These are phyloP conservation scores for Spatulosminthurus flaviceps DNA, from an alignment of 2,888 invertebrate species.

Conservation along the genomic window DNA sequence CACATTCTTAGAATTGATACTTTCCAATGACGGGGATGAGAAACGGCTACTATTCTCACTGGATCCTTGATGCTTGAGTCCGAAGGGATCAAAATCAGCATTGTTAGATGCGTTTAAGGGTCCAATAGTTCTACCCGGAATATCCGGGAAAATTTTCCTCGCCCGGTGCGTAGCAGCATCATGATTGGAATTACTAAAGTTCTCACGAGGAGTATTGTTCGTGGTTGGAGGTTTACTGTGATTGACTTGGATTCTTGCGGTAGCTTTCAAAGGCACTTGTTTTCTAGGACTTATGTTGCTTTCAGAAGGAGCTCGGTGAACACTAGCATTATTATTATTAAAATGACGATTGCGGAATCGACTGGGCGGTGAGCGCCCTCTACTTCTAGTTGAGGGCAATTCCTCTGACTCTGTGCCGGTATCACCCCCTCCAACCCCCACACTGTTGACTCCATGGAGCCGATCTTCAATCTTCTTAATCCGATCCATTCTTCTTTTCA, in stretches of 20 bases:
- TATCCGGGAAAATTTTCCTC: slow-evolving; percentile 38
- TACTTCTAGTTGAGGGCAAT: background rate
- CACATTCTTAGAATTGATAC: slow-evolving; percentile 20
- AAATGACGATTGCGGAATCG: slow-evolving; percentile 11
- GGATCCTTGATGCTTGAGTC: background rate
- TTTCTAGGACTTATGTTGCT: slow-evolving; percentile 10
- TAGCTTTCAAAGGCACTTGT: slow-evolving; percentile 32
- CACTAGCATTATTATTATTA: background rate
- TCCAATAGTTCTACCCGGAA: slow-evolving; percentile 32
- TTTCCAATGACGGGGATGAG: slow-evolving; percentile 43
- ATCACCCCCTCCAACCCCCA: slow-evolving; percentile 33
- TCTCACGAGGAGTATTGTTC: background rate
- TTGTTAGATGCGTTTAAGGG: slow-evolving; percentile 33
- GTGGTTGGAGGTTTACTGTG: background rate
- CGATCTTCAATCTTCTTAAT: slow-evolving; percentile 54
- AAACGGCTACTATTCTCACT: slow-evolving; percentile 34
- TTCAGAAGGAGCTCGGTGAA: background rate
- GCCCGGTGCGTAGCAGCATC: background rate
- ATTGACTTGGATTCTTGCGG: slow-evolving; percentile 16
- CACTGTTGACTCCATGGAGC: background rate
- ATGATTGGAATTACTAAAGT: background rate
- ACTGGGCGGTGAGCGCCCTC: slow-evolving; percentile 29
- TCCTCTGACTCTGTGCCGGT: slow-evolving; percentile 59
- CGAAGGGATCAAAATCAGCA: slow-evolving; percentile 21
- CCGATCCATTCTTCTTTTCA: slow-evolving; percentile 59